phyloP scores from a whole-genome alignment of 2,888 invertebrate genomes.

The Entomobrya multifasciata region DNA sequence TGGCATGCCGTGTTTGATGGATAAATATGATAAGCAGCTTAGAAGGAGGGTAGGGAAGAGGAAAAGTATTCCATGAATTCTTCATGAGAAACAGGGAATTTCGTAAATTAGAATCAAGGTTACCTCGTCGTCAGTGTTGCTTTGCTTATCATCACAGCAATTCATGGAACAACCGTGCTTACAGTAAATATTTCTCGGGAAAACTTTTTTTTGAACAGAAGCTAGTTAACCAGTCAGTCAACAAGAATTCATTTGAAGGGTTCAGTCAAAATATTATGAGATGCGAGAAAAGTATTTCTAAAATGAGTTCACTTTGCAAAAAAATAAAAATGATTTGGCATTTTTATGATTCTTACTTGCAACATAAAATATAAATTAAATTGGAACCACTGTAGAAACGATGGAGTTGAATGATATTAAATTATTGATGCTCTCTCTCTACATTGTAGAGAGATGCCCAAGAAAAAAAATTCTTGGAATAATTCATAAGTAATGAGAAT shows the following conservation, averaged over 20 bases:
- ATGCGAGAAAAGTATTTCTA: slow-evolving; percentile 30
- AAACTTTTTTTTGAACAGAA: slow-evolving; percentile 38
- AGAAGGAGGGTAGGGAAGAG: background rate
- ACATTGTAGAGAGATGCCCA: background rate
- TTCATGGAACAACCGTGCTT: slow-evolving; percentile 26
- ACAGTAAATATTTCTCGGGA: slow-evolving; percentile 34
- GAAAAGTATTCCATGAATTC: slow-evolving; percentile 46
- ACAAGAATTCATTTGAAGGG: no score
- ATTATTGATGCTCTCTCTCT: background rate
- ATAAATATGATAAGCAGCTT: slow-evolving; percentile 45
- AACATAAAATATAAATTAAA: slow-evolving; percentile 7
- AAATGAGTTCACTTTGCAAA: background rate
- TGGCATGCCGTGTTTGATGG: slow-evolving; percentile 42
- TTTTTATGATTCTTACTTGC: slow-evolving; percentile 12
- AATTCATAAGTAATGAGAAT: slow-evolving; percentile 50
- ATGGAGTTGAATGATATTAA: background rate
- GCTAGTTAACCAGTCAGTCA: no score
- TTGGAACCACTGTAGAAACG: background rate
- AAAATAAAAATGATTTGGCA: slow-evolving; percentile 1
- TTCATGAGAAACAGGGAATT: slow-evolving; percentile 15
- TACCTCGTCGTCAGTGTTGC: no score
- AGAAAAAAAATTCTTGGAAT: slow-evolving; percentile 53
- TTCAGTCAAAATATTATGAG: no score
- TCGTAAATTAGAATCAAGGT: slow-evolving; percentile 1
- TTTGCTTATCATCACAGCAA: no score